phyloP scores from a whole-genome alignment of 2,113 vertebrate species.

The Pan paniscus region DNA sequence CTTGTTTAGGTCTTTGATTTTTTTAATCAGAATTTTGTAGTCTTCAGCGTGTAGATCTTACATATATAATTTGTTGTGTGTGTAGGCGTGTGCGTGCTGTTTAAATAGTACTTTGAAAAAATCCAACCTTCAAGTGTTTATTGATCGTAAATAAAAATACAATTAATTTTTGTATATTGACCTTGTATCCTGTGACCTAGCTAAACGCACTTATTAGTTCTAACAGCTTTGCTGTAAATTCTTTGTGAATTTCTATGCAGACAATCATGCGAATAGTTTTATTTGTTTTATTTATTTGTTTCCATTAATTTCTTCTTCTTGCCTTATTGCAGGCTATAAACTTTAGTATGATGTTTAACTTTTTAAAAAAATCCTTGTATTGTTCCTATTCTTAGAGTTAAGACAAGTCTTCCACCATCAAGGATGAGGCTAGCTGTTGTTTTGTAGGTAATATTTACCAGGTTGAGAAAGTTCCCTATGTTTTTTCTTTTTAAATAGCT shows the following conservation, averaged over 20 bases:
- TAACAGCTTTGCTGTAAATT: not conserved
- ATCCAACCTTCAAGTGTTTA: not conserved
- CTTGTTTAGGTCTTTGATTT: not conserved
- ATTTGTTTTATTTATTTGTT: not conserved
- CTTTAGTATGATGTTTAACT: not conserved
- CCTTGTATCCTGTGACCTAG: not conserved
- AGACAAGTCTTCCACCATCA: not conserved
- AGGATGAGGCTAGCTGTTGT: not conserved
- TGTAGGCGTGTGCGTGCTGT: not conserved
- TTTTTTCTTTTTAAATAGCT: not conserved
- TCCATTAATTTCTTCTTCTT: not conserved
- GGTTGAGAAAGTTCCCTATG: not conserved
- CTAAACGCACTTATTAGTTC: not conserved
- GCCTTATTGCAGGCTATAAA: not conserved
- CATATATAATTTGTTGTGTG: not conserved
- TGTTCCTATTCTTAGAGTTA: not conserved
- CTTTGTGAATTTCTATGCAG: not conserved
- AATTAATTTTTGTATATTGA: not conserved
- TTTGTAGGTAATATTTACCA: not conserved
- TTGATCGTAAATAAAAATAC: conserved; percentile 2
- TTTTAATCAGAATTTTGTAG: not conserved
- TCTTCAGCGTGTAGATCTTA: not conserved
- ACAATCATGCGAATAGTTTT: not conserved
- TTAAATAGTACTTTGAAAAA: not conserved
- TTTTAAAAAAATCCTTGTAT: not conserved